A percentile compares a stretch with the other conserved stretches of the same genome.
Evolutionary conservation across 2,888 invertebrate species (phyloP).

Genomic region (Lingula anatina): DNA sequence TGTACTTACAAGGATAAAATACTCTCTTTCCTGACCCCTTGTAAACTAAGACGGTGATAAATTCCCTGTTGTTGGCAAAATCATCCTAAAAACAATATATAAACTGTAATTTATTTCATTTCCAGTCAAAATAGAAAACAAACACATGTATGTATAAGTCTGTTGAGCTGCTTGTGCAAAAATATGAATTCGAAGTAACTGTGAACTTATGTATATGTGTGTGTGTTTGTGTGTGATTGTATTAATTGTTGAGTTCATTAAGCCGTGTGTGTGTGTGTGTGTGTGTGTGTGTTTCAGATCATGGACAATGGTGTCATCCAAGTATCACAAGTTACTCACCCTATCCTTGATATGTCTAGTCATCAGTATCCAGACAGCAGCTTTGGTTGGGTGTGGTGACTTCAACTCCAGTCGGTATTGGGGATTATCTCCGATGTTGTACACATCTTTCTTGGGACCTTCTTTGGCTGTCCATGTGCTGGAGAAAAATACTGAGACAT

Average conservation of each 20-base stretch:
- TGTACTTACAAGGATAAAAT: slow-evolving; percentile 87
- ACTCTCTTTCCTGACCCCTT: slow-evolving; percentile 76
- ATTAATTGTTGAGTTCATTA: no score
- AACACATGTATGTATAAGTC: no score
- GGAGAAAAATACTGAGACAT: slow-evolving; percentile 9
- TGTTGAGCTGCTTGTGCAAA: no score
- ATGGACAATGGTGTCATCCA: no score
- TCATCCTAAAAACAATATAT: slow-evolving; percentile 69
- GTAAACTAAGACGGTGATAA: slow-evolving; percentile 87
- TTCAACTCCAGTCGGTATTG: slow-evolving; percentile 78
- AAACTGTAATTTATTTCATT: no score
- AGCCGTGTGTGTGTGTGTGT: no score
- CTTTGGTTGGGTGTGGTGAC: slow-evolving; percentile 50
- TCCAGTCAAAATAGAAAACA: no score
- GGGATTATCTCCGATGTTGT: slow-evolving; percentile 87
- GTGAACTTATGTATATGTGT: no score
- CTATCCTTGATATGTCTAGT: slow-evolving; percentile 89
- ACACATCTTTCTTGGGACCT: slow-evolving; percentile 85
- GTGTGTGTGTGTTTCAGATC: no score
- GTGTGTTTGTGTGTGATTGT: no score
- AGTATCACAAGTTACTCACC: slow-evolving; percentile 30
- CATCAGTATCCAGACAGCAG: slow-evolving; percentile 78
- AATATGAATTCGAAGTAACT: no score
- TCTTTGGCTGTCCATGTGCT: slow-evolving; percentile 76
- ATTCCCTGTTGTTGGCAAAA: slow-evolving; percentile 89